Evolutionary conservation across 2,113 vertebrate genomes (phyloP), one percentile per base, ranked within the genome.

Genomic region (Podiceps cristatus): DNA sequence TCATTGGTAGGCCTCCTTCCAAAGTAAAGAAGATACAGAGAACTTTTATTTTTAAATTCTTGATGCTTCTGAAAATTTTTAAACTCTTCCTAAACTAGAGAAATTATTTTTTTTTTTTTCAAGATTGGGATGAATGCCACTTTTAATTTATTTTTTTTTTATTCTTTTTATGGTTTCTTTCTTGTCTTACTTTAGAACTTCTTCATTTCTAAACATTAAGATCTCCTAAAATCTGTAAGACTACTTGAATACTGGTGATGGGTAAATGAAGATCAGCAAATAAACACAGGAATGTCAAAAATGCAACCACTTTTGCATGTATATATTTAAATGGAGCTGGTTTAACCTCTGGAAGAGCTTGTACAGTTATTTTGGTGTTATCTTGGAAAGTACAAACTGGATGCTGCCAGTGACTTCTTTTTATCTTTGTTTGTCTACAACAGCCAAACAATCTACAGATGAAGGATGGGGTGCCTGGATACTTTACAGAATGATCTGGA

Each of bases 191-290:
- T 50, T 79, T 25, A 47, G 12, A 76, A 52, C 18, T n/a, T 3
- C 60, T 67, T 85, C 78, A 28, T 42, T 80, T 83, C 3, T 7
- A 67, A 91, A 27, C 5, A 9, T 52, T 75, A 77, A 50, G n/a
- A 35, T 40, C 35, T 56, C 19, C 49, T 44, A 71, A 18, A 69
- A 67, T 40, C 18, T 42, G 18, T 67, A 71, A 18, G 82, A 69
- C 37, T 81, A 28, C 33, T 88, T 75, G 81, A 86, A 44, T 63
- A 31, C 18, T 47, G 37, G 10, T 52, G 91, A 94, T 91, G 94
- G 93, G 89, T 96, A 95, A 91, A 96, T 35, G 86, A 93, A 93
- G 94, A 95, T 28, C 55, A 86, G 55, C 28, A 77, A 69, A 82
- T 15, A 74, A 84, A 37, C 16, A 47, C 5, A 42, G 22, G 72